phyloP scores from a whole-genome alignment of 2,888 invertebrate species.

The Nezara viridula region DNA sequence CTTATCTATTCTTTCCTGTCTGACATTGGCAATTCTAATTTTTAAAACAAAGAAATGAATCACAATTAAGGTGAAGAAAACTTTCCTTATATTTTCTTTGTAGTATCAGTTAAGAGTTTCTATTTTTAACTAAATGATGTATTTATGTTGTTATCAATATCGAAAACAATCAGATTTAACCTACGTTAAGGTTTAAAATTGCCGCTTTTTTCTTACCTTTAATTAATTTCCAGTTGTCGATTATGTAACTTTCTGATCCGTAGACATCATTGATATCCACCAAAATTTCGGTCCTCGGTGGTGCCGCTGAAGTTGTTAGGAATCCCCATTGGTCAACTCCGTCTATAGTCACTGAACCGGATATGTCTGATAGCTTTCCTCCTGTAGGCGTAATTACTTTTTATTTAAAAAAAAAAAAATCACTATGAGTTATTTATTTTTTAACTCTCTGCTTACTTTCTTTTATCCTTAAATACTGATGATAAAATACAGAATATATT shows the following conservation, averaged over 20 bases:
- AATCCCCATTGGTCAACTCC: conserved; percentile 69
- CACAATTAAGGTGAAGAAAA: too few relatives aligned
- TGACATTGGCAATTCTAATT: too few relatives aligned
- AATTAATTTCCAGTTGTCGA: conserved; percentile 71
- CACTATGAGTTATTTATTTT: too few relatives aligned
- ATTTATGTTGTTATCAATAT: neutral
- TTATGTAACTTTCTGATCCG: conserved; percentile 68
- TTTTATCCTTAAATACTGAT: too few relatives aligned
- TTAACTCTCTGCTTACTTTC: too few relatives aligned
- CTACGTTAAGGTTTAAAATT: too few relatives aligned
- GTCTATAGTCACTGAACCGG: conserved; percentile 67
- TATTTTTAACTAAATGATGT: neutral
- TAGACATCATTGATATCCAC: conserved; percentile 69
- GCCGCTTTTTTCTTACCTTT: conserved; percentile 69
- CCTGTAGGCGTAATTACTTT: conserved; percentile 54
- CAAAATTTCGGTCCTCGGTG: conserved; percentile 65
- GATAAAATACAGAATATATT: too few relatives aligned
- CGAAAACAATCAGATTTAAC: too few relatives aligned
- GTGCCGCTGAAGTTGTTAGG: conserved; percentile 65
- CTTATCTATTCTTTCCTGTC: too few relatives aligned
- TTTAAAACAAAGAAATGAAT: too few relatives aligned
- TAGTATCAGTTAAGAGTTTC: neutral
- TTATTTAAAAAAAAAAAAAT: too few relatives aligned
- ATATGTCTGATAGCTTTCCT: conserved; percentile 63
- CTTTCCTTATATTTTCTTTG: too few relatives aligned